Evolutionary conservation across 2,888 invertebrate species (phyloP), one percentile per base, ranked within the genome.

Genomic region (Elmis aenea): DNA sequence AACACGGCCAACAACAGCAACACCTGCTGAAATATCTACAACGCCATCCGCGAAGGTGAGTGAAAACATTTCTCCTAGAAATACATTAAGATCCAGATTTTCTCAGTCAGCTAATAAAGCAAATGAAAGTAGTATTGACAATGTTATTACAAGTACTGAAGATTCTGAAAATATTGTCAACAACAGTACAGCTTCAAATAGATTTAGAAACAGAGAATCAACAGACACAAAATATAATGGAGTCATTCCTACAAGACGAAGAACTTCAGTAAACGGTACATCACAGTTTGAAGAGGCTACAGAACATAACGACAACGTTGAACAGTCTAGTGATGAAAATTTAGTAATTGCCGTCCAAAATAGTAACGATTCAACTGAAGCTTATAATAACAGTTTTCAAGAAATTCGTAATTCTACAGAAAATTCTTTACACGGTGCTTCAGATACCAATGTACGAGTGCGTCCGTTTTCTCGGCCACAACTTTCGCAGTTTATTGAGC

Each of bases 41-140:
- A 49, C 61, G 16, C 46, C 58, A 35, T 46, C 67, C 26, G 45
- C 54, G 44, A 66, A 67, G 77, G 77, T 76, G 69, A 76, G 77
- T 65, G 59, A 60, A n/a, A 22, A 28, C 33, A 43, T 38, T 33
- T 40, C 45, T 26, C 15, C 39, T 35, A 44, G 20, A 26, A 33
- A 26, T 24, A 11, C 25, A 13, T 28, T 35, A 32, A 34, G 32
- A 26, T 10, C 34, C 21, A 42, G 21, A 23, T 23, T 9, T 23
- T 18, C 18, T 18, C 5, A 18, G 5, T 18, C 18, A 18, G 6
- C 18, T 5, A 5, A 5, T 18, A 6, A 18, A 18, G n/a, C n/a
- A n/a, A n/a, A n/a, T n/a, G n/a, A n/a, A n/a, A n/a, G n/a, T n/a
- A n/a, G n/a, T n/a, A n/a, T n/a, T n/a, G n/a, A n/a, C n/a, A n/a